Percentiles rank a stretch among this genome's conserved stretches.
Conservation (phyloP, 2,888 invertebrate species). For the Microchrysa polita region DNA sequence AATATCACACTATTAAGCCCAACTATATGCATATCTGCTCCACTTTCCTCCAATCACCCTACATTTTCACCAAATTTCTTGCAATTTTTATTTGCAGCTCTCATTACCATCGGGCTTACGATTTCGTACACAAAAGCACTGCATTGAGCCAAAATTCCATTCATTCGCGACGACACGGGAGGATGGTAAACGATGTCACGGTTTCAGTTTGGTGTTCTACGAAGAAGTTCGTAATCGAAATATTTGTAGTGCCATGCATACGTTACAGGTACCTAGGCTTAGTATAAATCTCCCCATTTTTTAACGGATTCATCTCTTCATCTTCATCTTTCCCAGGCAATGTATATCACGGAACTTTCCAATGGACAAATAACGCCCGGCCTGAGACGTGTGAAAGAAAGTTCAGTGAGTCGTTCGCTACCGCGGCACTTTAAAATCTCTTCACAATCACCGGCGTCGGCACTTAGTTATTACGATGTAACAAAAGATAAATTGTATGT, state of each 20-base stretch:
- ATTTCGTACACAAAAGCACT: conserved; percentile 94
- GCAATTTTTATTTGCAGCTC: conserved; percentile 70
- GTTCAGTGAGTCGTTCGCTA: conserved; percentile 81
- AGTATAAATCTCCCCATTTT: conserved; percentile 54
- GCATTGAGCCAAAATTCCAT: conserved; percentile 87
- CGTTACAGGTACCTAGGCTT: conserved; percentile 91
- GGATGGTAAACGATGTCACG: conserved; percentile 94
- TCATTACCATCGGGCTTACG: conserved; percentile 94
- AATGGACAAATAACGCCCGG: conserved; percentile 78
- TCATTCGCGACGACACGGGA: conserved; percentile 97
- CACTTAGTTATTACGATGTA: conserved; percentile 89
- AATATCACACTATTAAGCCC: no score
- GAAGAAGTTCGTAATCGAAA: conserved; percentile 93
- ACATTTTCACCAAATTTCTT: background rate
- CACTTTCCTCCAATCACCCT: background rate
- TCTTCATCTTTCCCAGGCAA: conserved; percentile 70
- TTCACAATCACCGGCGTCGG: conserved; percentile 78
- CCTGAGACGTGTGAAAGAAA: conserved; percentile 72
- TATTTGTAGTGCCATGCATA: conserved; percentile 96
- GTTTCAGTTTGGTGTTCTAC: conserved; percentile 94
- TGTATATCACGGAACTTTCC: conserved; percentile 90
- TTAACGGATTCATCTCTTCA: conserved; percentile 51
- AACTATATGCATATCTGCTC: no score
- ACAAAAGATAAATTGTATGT: conserved; percentile 94
- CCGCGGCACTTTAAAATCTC: conserved; percentile 90